Evolutionary conservation across 2,888 invertebrate genomes (phyloP), one percentile per base, ranked within the genome.

Genomic region (Callosobruchus maculatus): DNA sequence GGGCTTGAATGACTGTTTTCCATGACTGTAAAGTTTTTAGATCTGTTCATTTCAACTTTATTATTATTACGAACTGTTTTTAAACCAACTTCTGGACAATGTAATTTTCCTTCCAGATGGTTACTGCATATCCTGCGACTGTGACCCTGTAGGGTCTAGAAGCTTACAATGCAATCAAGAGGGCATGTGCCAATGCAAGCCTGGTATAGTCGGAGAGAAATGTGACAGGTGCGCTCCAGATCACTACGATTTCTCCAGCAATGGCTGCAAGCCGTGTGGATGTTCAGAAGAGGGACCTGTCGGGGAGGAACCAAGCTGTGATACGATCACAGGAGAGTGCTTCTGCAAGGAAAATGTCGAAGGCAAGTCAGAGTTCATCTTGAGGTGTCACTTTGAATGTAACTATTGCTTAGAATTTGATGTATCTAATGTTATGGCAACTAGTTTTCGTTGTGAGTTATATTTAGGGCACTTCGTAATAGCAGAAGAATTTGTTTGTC

Each of bases 121-220:
- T 79, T 93, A 93, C 81, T 98, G 98, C 84, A 88, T 94, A 71
- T 91, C 95, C 18, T 99, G 99, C 85, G 91, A 93, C 82, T 99
- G 99, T 86, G 91, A 98, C 85, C 91, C 94, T 93, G 95, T 83
- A 91, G 97, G 97, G 66, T 97, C 98, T 0, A 90, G 95, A 77
- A 95, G 92, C 78, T 89, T 96, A 21, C 98, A 98, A 86, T 99
- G 98, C 85, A 96, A 97, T 86, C 90, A 92, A 2, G 93, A 94
- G 85, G 99, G 99, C 73, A 94, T 93, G 84, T 99, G 99, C 81
- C 94, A 94, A 81, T 99, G 99, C 86, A 98, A 98, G 85, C 95
- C 97, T 0, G 99, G 99, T 20, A 86, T 87, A n/a, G 95, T 94
- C 0, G 99, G 99, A 0, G 95, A 96, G 78, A 97, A 96, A 85